phyloP scores from a whole-genome alignment of 2,113 vertebrate species.

The Gymnogyps californianus region DNA sequence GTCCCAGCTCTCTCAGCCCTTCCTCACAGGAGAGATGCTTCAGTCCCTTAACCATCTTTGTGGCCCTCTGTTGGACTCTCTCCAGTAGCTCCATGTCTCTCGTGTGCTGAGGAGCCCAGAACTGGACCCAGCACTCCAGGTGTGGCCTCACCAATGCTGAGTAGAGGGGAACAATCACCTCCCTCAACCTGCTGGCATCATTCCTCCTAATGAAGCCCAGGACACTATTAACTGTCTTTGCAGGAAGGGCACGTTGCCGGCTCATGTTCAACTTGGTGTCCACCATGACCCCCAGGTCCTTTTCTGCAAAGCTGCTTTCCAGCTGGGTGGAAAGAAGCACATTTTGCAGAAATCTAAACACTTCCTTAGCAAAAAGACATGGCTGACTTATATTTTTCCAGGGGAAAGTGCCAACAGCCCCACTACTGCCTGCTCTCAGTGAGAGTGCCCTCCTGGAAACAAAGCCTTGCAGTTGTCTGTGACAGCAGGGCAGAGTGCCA shows the following conservation, averaged over 20 bases:
- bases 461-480: background rate
- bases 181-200: background rate
- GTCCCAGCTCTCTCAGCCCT: background rate
- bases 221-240: background rate
- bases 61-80: background rate
- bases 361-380: background rate
- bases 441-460: background rate
- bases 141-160: background rate
- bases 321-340: background rate
- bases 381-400: background rate
- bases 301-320: background rate
- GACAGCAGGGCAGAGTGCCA: background rate
- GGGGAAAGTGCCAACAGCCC: background rate
- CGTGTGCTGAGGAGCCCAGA: background rate
- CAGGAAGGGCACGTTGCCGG: background rate
- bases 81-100: background rate
- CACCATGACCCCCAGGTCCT: background rate
- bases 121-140: accelerated
- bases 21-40: background rate
- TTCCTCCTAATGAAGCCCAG: background rate
- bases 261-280: background rate
- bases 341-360: background rate
- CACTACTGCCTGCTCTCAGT: background rate
- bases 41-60: background rate
- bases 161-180: background rate